These are phyloP conservation scores for Lamprologus speciosus DNA, from an alignment of 2,113 vertebrate species.

Conservation along the genomic window DNA sequence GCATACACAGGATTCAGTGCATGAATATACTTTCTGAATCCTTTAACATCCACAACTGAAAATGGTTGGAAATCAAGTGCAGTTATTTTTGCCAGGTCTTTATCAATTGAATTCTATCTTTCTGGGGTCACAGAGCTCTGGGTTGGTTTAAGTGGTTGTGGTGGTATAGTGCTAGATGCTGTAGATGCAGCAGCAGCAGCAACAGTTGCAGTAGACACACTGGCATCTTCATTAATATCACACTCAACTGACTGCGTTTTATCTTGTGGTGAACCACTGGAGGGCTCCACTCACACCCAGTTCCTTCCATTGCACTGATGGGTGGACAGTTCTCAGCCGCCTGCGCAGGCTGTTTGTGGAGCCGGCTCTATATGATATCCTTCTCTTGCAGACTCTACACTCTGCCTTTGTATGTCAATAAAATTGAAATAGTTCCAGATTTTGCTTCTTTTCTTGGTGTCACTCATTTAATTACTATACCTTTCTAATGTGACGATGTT, in stretches of 20 bases:
- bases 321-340: not conserved
- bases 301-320: not conserved
- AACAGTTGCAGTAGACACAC: not conserved
- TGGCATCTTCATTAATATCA: not conserved
- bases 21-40: not conserved
- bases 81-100: rapidly evolving
- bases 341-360: not conserved
- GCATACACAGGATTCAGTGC: not conserved
- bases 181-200: not conserved
- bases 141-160: not conserved
- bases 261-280: not conserved
- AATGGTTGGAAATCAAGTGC: not conserved
- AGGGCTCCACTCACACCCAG: not conserved
- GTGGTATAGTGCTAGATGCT: not conserved
- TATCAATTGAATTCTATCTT: not conserved
- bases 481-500: not conserved
- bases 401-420: not conserved
- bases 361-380: not conserved
- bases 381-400: not conserved
- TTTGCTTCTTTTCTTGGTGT: not conserved
- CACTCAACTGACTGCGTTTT: not conserved
- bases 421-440: not conserved
- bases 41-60: not conserved
- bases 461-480: not conserved
- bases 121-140: not conserved